Evolutionary conservation across 1,140 invertebrate species (phyloP).

Genomic region (Formica exsecta): DNA sequence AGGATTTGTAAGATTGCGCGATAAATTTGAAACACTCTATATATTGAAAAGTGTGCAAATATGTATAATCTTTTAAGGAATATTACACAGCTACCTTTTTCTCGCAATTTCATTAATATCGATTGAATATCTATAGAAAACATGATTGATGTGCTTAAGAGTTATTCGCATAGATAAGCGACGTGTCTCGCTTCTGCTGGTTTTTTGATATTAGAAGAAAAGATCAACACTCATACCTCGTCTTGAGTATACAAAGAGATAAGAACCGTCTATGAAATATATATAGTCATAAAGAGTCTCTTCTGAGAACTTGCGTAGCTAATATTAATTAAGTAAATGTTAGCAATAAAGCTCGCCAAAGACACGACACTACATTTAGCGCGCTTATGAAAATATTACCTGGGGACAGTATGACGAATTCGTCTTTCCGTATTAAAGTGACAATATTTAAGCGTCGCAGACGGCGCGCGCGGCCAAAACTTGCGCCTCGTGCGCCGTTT

Average conservation of each 20-base stretch:
- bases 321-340: conserved; percentile 53
- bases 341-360: conserved; percentile 12
- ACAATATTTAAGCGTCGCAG: conserved; percentile 21
- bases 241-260: not conserved
- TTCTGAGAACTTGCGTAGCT: conserved; percentile 9
- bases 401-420: conserved; percentile 34
- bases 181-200: not conserved
- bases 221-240: not conserved
- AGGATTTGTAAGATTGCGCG: not conserved
- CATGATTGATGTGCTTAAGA: not conserved
- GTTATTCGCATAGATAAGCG: not conserved
- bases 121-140: not conserved
- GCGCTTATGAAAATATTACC: conserved; percentile 43
- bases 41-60: not conserved
- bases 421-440: conserved; percentile 38
- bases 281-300: not conserved
- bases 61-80: not conserved
- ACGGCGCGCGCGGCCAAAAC: not conserved
- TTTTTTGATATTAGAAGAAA: not conserved
- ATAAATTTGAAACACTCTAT: not conserved
- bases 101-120: not conserved
- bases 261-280: not conserved
- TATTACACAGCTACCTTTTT: not conserved
- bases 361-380: not conserved
- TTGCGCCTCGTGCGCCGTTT: conserved; percentile 22